Percentiles rank a stretch among this genome's conserved stretches.
Evolutionary conservation across 2,888 invertebrate genomes (phyloP).

Genomic region (Salticus scenicus): DNA sequence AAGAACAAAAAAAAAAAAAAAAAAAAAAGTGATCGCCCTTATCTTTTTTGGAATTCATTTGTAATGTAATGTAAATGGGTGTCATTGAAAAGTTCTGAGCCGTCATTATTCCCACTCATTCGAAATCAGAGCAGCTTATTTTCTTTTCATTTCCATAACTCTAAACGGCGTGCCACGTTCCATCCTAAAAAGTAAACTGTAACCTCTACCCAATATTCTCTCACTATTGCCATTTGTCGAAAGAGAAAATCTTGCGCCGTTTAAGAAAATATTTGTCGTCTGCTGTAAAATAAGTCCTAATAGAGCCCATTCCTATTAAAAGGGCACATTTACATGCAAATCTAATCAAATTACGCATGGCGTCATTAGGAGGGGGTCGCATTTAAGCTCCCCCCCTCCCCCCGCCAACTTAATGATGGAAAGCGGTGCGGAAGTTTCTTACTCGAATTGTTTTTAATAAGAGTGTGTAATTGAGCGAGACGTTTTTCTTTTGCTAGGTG

Average conservation of each 20-base stretch:
- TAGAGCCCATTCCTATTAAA: conserved; percentile 60
- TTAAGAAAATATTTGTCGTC: conserved; percentile 68
- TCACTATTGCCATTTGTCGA: conserved; percentile 40
- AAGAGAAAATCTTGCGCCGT: conserved; percentile 37
- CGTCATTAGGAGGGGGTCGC: conserved; percentile 47
- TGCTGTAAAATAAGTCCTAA: conserved; percentile 67
- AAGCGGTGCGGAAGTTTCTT: conserved; percentile 54
- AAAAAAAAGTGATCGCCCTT: no score
- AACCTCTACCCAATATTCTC: not conserved
- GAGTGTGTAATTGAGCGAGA: conserved; percentile 63
- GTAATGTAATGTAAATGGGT: not conserved
- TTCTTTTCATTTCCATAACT: conserved; percentile 11
- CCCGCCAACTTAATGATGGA: conserved; percentile 56
- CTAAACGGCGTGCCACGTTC: not conserved
- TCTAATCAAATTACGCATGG: conserved; percentile 67
- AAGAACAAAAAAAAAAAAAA: no score
- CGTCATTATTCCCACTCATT: not conserved
- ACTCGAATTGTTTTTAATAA: conserved; percentile 68
- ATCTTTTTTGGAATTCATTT: no score
- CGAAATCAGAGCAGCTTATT: not conserved
- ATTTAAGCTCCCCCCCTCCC: conserved; percentile 2
- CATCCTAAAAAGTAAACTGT: not conserved
- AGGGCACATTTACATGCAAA: conserved; percentile 66
- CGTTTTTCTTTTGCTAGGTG: conserved; percentile 18
- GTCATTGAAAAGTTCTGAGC: not conserved